phyloP scores from a whole-genome alignment of 2,797 vertebrate species.

The Mus caroli region DNA sequence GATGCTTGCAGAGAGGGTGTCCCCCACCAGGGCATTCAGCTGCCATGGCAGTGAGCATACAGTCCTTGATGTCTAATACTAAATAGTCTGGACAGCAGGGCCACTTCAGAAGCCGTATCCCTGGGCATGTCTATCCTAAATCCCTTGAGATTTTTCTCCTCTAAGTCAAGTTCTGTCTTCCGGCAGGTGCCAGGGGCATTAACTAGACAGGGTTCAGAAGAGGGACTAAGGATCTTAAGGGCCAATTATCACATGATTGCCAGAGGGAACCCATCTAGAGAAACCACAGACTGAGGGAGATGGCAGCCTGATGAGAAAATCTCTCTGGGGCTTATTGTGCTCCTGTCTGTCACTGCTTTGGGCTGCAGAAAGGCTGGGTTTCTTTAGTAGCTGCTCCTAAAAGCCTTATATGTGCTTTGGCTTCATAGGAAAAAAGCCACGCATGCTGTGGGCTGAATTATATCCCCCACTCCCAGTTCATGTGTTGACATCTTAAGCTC shows the following conservation, averaged over 20 bases:
- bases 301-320: background rate
- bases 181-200: background rate
- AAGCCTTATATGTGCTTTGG: background rate
- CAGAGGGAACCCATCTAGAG: background rate
- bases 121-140: background rate
- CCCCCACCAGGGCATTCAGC: background rate
- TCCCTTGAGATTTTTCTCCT: background rate
- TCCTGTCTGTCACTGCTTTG: background rate
- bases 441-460: background rate
- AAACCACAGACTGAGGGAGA: background rate
- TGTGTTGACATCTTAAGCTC: background rate
- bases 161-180: background rate
- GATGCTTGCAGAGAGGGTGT: background rate
- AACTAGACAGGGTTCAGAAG: constrained; percentile 16
- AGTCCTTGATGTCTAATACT: background rate
- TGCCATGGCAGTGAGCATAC: too few relatives aligned
- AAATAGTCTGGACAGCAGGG: background rate
- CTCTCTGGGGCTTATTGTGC: background rate
- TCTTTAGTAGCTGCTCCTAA: background rate
- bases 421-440: background rate
- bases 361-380: background rate
- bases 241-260: background rate
- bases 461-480: background rate
- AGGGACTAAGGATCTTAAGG: background rate
- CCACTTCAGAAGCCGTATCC: background rate